Base-by-base conservation (phyloP, 2,113 vertebrate species). In the Rhinolophus ferrumequinum region DNA sequence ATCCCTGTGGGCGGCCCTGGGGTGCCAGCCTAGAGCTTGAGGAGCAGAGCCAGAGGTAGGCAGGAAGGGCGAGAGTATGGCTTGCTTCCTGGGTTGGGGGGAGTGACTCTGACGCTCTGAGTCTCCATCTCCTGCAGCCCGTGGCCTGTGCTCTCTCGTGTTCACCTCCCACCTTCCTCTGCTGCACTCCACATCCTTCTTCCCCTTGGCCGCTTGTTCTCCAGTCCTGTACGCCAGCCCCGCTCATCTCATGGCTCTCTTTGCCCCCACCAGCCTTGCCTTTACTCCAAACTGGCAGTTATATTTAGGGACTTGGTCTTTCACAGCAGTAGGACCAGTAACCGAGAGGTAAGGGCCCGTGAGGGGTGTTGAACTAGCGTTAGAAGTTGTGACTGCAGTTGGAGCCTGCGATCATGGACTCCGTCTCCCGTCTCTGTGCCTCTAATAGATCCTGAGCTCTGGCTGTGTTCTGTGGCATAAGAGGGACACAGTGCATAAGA, bases 201-300 rank as follows among this genome's bases (percentile, higher is more conserved):
- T 4, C 58, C 21, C 1, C 44, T 41, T 0, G 0, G 0, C 0
- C 3, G 3, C 73, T 38, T 44, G 52, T 24, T 13, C 96, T 3
- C 0, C 96, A 89, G 82, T 95, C 44, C 41, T 47, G 90, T 97
- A 35, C 76, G 88, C 86, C 69, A 50, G 0, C 79, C 93, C 90
- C 0, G 15, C 77, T 92, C 97, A 97, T 96, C 98, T 97, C 97
- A 90, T 77, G 92, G 97, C 90, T 97, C 97, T 88, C 97, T 77
- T 96, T 97, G 76, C 96, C 93, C 96, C 97, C 98, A 99, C 99
- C 98, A 96, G 97, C 98, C 98, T 97, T 82, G 99, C 98, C 98
- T 99, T 98, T 99, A 99, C 98, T 99, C 98, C 98, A 99, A 99
- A 99, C 97, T 99, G 98, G 97, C 98, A 93, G 99, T 98, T 98